These are phyloP conservation scores for Struthidea cinerea DNA, from an alignment of 2,113 vertebrate genomes.

Conservation along the genomic window DNA sequence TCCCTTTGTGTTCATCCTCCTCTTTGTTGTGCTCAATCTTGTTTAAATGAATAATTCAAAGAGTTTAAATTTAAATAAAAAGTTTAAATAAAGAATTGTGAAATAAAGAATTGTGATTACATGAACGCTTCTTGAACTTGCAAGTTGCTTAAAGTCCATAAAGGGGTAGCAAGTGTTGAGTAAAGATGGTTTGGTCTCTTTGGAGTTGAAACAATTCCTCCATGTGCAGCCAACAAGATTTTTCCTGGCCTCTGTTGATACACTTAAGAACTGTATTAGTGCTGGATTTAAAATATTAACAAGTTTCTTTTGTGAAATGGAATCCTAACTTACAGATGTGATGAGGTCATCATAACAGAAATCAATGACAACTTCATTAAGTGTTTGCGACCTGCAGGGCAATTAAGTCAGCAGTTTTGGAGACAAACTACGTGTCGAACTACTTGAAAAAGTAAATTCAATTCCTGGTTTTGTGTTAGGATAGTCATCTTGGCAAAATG, in stretches of 20 bases:
- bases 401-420: neutral
- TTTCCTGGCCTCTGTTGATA: neutral
- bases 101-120: neutral
- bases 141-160: neutral
- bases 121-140: neutral
- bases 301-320: conserved; percentile 33
- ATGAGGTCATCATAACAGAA: conserved; percentile 13
- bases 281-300: neutral
- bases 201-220: neutral
- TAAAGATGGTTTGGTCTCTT: neutral
- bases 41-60: neutral
- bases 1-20: neutral
- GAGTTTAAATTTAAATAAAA: neutral
- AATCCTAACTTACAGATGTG: neutral
- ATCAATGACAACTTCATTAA: conserved; percentile 17
- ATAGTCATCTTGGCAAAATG: neutral
- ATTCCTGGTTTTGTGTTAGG: neutral
- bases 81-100: neutral
- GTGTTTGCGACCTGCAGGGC: neutral
- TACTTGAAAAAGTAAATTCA: neutral
- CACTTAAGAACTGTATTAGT: neutral
- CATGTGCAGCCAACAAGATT: neutral
- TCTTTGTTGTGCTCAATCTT: neutral
- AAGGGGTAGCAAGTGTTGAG: neutral
- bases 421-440: neutral